Evolutionary conservation across 2,888 invertebrate species (phyloP).

Genomic region (Metallyticus violacea): DNA sequence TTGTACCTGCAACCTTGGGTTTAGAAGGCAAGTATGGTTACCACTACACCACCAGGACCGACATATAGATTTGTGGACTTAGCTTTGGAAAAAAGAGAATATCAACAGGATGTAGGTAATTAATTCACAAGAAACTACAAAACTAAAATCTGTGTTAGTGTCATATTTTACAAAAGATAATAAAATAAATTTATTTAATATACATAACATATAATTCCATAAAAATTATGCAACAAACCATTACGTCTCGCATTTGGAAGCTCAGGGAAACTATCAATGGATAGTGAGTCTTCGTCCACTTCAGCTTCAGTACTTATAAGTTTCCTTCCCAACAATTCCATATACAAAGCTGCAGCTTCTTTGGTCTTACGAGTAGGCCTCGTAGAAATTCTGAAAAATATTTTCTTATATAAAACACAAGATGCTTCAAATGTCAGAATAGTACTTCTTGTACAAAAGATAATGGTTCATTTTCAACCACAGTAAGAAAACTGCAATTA

Average conservation of each 20-base stretch:
- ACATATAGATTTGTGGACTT: too few relatives aligned
- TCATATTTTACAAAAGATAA: background rate
- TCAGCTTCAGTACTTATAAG: slow-evolving; percentile 61
- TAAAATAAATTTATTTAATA: background rate
- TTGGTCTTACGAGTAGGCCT: slow-evolving; percentile 69
- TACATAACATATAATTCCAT: background rate
- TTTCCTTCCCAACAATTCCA: slow-evolving; percentile 70
- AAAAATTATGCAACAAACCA: slow-evolving; percentile 39
- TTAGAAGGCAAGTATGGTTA: too few relatives aligned
- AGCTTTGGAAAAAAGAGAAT: too few relatives aligned
- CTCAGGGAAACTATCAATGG: slow-evolving; percentile 65
- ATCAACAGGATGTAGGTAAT: background rate
- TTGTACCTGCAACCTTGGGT: too few relatives aligned
- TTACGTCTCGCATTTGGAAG: slow-evolving; percentile 61
- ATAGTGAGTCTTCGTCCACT: slow-evolving; percentile 55
- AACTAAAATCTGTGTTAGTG: background rate
- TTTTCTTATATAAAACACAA: background rate
- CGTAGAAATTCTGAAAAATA: slow-evolving; percentile 37
- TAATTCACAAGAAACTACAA: background rate
- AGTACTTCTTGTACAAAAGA: too few relatives aligned
- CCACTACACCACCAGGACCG: too few relatives aligned
- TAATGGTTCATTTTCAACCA: too few relatives aligned
- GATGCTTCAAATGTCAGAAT: too few relatives aligned
- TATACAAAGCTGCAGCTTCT: slow-evolving; percentile 70
- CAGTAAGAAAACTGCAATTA: too few relatives aligned